Conservation (phyloP, 2,888 invertebrate genomes). For the Therioaphis trifolii region DNA sequence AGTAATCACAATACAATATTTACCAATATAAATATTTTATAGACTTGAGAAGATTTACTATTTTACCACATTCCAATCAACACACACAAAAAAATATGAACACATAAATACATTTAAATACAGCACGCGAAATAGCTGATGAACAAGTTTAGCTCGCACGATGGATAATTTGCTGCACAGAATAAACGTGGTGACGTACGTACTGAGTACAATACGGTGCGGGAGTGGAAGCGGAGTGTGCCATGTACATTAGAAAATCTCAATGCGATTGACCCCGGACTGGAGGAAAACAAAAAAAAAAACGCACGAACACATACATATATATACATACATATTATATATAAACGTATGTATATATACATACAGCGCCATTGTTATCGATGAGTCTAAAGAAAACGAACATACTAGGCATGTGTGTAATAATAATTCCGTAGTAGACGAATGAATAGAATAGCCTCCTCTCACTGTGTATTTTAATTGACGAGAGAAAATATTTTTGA, state of each 20-base stretch:
- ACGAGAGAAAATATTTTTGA: constrained; percentile 52
- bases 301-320: neutral
- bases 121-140: neutral
- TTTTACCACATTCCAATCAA: neutral
- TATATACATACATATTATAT: constrained; percentile 8
- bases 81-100: neutral
- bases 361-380: constrained; percentile 57
- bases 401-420: neutral
- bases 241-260: constrained; percentile 52
- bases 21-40: neutral
- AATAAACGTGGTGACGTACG: constrained; percentile 51
- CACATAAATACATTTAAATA: neutral
- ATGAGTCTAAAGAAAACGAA: constrained; percentile 16
- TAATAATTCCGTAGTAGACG: constrained; percentile 20
- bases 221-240: constrained; percentile 45
- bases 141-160: constrained; percentile 2
- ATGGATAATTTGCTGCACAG: neutral
- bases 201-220: constrained; percentile 25
- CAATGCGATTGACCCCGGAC: constrained; percentile 54
- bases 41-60: neutral
- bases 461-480: constrained; percentile 40
- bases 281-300: constrained; percentile 50
- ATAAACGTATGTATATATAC: neutral
- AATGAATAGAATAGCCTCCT: constrained; percentile 30
- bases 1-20: neutral